Evolutionary conservation across 2,888 invertebrate species (phyloP).

Genomic region (Gastrophysa polygoni): DNA sequence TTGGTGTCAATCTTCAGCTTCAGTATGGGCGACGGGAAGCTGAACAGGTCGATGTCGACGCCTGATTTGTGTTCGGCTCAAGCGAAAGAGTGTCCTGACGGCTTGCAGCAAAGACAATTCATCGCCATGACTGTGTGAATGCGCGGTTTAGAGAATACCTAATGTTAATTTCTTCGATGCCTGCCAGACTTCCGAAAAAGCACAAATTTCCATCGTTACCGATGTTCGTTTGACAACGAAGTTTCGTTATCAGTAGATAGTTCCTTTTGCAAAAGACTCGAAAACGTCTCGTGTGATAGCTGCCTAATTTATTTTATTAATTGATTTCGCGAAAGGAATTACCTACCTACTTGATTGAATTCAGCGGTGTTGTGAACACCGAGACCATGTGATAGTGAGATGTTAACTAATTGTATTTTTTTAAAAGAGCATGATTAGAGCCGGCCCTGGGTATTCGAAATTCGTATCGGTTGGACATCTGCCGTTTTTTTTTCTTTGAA

Average conservation of each 20-base stretch:
- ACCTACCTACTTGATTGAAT: too few relatives aligned
- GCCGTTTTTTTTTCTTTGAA: slow-evolving; percentile 28
- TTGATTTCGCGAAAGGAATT: slow-evolving; percentile 29
- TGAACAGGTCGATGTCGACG: slow-evolving; percentile 60
- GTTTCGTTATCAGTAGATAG: slow-evolving; percentile 7
- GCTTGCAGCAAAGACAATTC: slow-evolving; percentile 57
- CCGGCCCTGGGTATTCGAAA: slow-evolving; percentile 19
- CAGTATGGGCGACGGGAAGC: slow-evolving; percentile 54
- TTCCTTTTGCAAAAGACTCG: neutral
- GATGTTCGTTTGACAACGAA: slow-evolving; percentile 30
- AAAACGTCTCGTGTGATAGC: slow-evolving; percentile 39
- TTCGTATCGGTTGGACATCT: slow-evolving; percentile 20
- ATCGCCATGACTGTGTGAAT: slow-evolving; percentile 63
- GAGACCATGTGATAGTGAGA: slow-evolving; percentile 51
- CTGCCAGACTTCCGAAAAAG: slow-evolving; percentile 21
- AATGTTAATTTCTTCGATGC: slow-evolving; percentile 3
- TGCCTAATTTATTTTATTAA: slow-evolving; percentile 29
- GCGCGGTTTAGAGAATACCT: slow-evolving; percentile 21
- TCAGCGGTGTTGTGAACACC: slow-evolving; percentile 30
- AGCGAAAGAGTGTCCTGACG: slow-evolving; percentile 60
- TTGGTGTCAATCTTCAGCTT: slow-evolving; percentile 66
- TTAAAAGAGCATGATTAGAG: slow-evolving; percentile 35
- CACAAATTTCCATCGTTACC: slow-evolving; percentile 27
- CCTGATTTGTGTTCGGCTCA: slow-evolving; percentile 64
- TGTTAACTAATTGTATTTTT: slow-evolving; percentile 53